Conservation (phyloP, 2,888 invertebrate species). For the Patella pellucida region DNA sequence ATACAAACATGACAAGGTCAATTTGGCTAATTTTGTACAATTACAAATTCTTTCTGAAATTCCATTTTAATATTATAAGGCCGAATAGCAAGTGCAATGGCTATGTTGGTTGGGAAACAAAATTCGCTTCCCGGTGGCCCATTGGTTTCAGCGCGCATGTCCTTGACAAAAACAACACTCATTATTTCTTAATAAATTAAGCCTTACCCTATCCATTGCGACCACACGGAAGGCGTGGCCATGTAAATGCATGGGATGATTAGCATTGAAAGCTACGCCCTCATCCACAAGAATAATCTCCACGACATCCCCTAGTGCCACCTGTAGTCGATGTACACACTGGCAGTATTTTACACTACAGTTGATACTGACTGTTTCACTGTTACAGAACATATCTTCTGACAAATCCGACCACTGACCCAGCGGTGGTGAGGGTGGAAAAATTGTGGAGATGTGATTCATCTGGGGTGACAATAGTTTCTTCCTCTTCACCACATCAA, state of each 20-base stretch:
- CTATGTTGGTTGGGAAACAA: no score
- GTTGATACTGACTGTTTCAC: constrained; percentile 73
- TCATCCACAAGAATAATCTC: constrained; percentile 89
- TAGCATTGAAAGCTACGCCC: constrained; percentile 73
- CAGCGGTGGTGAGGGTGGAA: constrained; percentile 82
- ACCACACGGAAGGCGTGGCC: constrained; percentile 62
- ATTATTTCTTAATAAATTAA: background rate
- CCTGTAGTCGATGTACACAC: constrained; percentile 86
- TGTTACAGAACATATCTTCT: constrained; percentile 50
- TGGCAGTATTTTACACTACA: constrained; percentile 84
- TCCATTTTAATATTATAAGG: no score
- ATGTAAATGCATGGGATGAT: constrained; percentile 66
- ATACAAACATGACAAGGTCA: no score
- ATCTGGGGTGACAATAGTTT: constrained; percentile 84
- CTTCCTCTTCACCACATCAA: constrained; percentile 75
- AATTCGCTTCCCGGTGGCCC: no score
- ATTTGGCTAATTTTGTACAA: no score
- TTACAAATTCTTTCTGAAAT: no score
- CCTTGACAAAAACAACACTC: no score
- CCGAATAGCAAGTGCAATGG: no score
- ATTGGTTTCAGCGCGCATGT: no score
- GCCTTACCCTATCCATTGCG: constrained; percentile 54
- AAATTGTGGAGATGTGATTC: constrained; percentile 84
- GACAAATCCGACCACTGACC: constrained; percentile 78
- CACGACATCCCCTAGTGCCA: constrained; percentile 82